Evolutionary conservation across 2,888 invertebrate species (phyloP).

Genomic region (Halocaridina rubra): DNA sequence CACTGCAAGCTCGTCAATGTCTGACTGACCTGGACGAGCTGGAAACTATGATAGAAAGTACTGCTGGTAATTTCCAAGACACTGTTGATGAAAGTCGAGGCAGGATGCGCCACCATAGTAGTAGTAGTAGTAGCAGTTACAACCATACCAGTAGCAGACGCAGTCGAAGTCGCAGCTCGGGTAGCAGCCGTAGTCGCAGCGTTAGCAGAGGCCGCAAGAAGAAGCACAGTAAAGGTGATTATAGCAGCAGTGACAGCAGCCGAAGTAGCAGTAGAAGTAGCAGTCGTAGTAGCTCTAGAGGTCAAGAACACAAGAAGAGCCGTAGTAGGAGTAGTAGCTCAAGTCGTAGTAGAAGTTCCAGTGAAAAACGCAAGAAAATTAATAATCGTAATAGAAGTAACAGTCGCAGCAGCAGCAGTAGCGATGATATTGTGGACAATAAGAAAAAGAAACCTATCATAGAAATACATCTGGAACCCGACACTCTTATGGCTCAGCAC

Average conservation of each 20-base stretch:
- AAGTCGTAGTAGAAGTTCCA: neutral
- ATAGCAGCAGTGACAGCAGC: neutral
- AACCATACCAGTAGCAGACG: neutral
- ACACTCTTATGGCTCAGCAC: neutral
- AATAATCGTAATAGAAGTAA: neutral
- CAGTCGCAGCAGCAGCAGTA: neutral
- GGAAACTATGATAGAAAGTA: neutral
- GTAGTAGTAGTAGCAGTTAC: neutral
- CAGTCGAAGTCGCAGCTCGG: neutral
- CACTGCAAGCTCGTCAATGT: neutral
- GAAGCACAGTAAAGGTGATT: neutral
- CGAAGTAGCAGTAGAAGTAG: neutral
- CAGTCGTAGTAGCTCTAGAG: neutral
- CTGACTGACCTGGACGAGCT: neutral
- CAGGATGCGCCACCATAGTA: neutral
- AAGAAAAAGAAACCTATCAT: neutral
- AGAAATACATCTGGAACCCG: neutral
- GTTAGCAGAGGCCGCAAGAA: neutral
- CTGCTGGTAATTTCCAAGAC: neutral
- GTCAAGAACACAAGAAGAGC: neutral
- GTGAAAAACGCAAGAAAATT: neutral
- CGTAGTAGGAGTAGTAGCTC: neutral
- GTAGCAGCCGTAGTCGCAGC: neutral
- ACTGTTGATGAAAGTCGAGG: neutral
- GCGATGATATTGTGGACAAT: neutral